phyloP scores from a whole-genome alignment of 2,113 vertebrate species.

The Psilopogon haemacephalus region DNA sequence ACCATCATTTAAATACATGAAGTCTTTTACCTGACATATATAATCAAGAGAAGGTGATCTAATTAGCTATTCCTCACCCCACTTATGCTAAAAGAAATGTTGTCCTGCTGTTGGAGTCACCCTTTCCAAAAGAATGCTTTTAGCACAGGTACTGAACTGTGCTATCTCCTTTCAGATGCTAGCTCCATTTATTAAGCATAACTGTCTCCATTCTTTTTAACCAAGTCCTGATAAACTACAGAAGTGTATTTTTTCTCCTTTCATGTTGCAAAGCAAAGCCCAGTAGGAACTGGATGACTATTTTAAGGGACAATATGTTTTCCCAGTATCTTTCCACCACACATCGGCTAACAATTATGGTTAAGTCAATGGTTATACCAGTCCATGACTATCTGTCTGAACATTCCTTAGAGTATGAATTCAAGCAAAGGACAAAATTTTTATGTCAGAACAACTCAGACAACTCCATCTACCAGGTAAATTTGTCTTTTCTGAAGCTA shows the following conservation, averaged over 20 bases:
- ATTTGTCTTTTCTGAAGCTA: conserved; percentile 58
- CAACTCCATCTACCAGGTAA: conserved; percentile 49
- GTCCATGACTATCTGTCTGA: conserved; percentile 29
- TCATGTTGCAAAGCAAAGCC: background rate
- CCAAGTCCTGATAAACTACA: background rate
- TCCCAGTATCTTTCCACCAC: conserved; percentile 11
- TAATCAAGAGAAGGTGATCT: background rate
- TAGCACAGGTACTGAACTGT: background rate
- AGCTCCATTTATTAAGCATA: background rate
- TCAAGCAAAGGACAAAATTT: background rate
- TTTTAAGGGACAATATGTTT: conserved; percentile 31
- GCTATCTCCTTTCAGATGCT: background rate
- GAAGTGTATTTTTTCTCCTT: background rate
- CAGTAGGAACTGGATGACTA: background rate
- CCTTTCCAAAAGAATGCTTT: background rate
- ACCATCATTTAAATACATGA: background rate
- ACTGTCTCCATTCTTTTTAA: background rate
- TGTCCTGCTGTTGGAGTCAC: background rate
- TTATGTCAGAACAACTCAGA: conserved; percentile 26
- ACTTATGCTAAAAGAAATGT: background rate
- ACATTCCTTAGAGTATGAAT: background rate
- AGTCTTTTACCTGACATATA: background rate
- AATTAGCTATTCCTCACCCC: background rate
- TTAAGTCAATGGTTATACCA: conserved; percentile 52
- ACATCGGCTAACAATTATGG: conserved; percentile 69